Evolutionary conservation across 2,888 invertebrate genomes (phyloP), one percentile per base, ranked within the genome.

Genomic region (Hemaris fuciformis): DNA sequence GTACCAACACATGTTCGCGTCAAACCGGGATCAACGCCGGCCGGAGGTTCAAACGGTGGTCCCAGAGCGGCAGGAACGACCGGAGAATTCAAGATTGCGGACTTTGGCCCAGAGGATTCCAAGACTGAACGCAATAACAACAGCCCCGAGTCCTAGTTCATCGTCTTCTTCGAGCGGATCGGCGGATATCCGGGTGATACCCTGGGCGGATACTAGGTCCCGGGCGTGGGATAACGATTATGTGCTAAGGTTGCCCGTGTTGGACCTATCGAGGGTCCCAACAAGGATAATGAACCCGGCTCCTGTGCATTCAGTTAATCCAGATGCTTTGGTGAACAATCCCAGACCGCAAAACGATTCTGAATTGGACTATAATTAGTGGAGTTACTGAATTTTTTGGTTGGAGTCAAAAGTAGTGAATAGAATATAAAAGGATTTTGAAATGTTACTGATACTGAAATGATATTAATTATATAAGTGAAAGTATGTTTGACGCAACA

Each of bases 1-100:
- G 74, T 71, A 89, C 70, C 90, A 90, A 60, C 91, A 92, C 69
- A 88, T 92, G 89, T 89, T 91, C 65, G 75, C 86, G 0, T 76
- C 81, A 0, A 79, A 72, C 60, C 70, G 81, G 1, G 81, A 83
- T 38, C 66, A 62, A 34, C 61, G 79, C n/a, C 68, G 85, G 43
- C 31, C 76, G 3, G 81, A 85, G 31, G 69, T 68, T 0, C 81
- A 80, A 2, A 83, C 76, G 48, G 66, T 74, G 46, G 85, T 83
- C 0, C 84, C 87, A 1, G 89, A 85, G 0, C 71, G 83, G 18
- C 73, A 68, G 20, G 80, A 79, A 10, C 74, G 84, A 2, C 76
- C 79, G 0, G 88, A 87, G 34, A 84, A 77, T 57, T 78, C 87
- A 0, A 77, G 91, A 57, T 76, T 91, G 0, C 71, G 89, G 0